Evolutionary conservation across 2,113 vertebrate species (phyloP), one percentile per base, ranked within the genome.

Genomic region (Meles meles): DNA sequence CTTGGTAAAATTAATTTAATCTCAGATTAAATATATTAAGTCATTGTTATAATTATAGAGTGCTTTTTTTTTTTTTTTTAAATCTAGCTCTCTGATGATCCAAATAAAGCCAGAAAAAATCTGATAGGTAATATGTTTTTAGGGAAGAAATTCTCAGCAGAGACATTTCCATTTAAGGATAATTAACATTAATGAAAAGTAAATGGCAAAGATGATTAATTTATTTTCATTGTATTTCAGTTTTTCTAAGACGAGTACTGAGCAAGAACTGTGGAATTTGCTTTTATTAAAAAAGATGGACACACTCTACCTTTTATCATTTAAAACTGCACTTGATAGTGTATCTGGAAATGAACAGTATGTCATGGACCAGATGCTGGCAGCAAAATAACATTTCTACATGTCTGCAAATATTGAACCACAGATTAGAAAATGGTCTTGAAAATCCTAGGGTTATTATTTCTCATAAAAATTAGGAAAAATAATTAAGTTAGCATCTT

Each of bases 381-480:
- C 81, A 95, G 95, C 63, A 98, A 96, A 98, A 95, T 15, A 88
- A 18, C 76, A 47, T 96, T 98, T 96, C 86, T 96, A n/a, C 81
- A 71, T 80, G 95, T 97, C 61, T 98, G 88, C 77, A 97, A 96
- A 88, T 96, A 97, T 96, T 97, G 98, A 95, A 42, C 76, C 77
- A 96, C 13, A 88, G 69, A 94, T 83, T 88, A 96, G 96, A 97
- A 34, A 97, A 95, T n/a, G 69, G 84, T 94, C 96, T 94, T 97
- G 93, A 12, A 61, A 96, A 94, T 86, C 90, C 80, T 83, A 20
- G 42, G 52, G 89, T 82, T 96, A 93, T 59, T 93, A 80, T 91
- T 98, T 67, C 97, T 98, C 97, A 94, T 95, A 98, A 90, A 95
- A 96, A 97, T 96, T 97, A 94, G 83, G 81, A 96, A 97, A 98